Conservation (phyloP, 2,888 invertebrate species). For the Dendrolimus houi region DNA sequence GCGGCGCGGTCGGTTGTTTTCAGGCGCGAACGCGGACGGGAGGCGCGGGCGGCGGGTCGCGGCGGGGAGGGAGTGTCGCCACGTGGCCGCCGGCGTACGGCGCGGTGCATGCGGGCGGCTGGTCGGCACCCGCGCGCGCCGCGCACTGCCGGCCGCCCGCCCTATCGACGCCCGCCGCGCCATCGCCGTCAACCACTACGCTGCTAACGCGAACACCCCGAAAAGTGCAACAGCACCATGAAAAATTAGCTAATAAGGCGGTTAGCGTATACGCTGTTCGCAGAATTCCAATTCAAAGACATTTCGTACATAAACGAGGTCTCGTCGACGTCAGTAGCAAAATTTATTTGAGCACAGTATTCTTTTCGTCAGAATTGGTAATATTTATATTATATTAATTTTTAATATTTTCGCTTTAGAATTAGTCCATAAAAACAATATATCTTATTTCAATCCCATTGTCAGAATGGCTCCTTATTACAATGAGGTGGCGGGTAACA, state of each 20-base stretch:
- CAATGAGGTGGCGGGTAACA: too few relatives aligned
- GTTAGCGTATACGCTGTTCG: too few relatives aligned
- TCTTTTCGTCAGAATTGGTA: too few relatives aligned
- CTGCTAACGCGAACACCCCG: neutral
- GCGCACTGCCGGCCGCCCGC: conserved; percentile 46
- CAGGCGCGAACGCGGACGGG: neutral
- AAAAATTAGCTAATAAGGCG: neutral
- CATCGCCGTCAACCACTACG: neutral
- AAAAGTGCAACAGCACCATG: neutral
- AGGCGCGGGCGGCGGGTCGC: conserved; percentile 7
- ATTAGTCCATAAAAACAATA: too few relatives aligned
- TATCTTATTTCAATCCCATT: too few relatives aligned
- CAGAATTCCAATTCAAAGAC: too few relatives aligned
- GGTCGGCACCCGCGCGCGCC: conserved; percentile 54
- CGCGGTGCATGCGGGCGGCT: conserved; percentile 34
- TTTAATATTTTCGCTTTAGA: too few relatives aligned
- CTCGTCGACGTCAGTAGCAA: too few relatives aligned
- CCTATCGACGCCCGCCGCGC: conserved; percentile 9
- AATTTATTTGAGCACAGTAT: too few relatives aligned
- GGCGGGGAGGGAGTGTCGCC: conserved; percentile 11
- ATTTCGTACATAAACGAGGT: too few relatives aligned
- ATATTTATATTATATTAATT: too few relatives aligned
- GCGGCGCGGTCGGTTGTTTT: neutral
- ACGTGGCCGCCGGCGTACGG: conserved; percentile 22
- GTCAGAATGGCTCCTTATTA: too few relatives aligned